A percentile compares a stretch with the other conserved stretches of the same genome.
Evolutionary conservation across 2,797 vertebrate genomes (phyloP).

Genomic region (Ibycter americanus): DNA sequence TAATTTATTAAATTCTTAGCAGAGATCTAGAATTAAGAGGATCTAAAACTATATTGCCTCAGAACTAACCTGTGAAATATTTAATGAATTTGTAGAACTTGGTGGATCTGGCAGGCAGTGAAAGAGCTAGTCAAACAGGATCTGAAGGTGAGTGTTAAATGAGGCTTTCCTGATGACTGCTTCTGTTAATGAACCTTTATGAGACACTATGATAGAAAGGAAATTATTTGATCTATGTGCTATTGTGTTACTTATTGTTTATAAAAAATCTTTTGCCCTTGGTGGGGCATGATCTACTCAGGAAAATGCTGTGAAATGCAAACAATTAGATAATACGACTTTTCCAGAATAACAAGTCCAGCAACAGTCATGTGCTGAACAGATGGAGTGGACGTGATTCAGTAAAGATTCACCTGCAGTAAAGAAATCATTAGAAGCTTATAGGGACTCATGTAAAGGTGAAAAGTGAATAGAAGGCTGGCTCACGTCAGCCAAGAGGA

Average conservation of each 20-base stretch:
- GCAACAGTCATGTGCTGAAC: background rate
- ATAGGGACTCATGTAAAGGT: background rate
- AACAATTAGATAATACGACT: background rate
- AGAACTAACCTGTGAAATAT: background rate
- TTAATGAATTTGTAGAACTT: constrained; percentile 84
- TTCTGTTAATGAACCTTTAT: background rate
- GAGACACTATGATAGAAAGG: background rate
- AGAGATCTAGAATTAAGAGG: background rate
- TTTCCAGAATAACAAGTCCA: background rate
- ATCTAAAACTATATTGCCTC: background rate
- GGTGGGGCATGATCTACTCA: background rate
- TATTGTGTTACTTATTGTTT: background rate
- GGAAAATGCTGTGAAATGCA: background rate
- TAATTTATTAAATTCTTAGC: background rate
- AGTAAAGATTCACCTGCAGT: background rate
- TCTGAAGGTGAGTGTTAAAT: constrained; percentile 85
- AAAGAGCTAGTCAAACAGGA: constrained; percentile 94
- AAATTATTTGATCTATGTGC: background rate
- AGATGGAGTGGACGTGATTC: background rate
- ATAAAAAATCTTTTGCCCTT: background rate
- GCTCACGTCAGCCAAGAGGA: background rate
- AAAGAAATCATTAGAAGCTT: background rate
- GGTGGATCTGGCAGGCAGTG: constrained; percentile 95
- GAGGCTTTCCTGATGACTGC: background rate
- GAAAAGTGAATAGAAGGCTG: background rate